Conservation (phyloP, 2,797 vertebrate genomes). For the Alectoris magna region DNA sequence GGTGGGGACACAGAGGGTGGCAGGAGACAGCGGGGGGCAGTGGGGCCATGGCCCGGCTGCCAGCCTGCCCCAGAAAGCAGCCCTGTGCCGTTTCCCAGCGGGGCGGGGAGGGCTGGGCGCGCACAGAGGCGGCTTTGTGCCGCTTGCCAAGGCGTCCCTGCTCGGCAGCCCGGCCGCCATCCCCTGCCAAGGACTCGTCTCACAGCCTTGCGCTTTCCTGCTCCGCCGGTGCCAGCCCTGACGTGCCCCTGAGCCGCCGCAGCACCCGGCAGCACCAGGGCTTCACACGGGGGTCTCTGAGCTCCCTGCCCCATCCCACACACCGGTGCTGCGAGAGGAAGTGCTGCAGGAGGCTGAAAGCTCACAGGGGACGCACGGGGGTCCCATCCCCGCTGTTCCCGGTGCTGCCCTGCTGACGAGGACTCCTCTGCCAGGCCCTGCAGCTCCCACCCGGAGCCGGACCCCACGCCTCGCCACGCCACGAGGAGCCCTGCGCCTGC, state of each 20-base stretch:
- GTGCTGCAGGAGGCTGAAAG: not conserved
- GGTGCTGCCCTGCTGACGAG: not conserved
- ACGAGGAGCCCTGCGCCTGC: not conserved
- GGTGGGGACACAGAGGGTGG: not conserved
- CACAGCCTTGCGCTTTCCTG: slow-evolving; percentile 57
- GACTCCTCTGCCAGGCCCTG: not conserved
- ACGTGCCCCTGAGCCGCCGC: slow-evolving; percentile 10
- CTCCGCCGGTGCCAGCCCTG: slow-evolving; percentile 57
- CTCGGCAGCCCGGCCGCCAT: slow-evolving; percentile 60
- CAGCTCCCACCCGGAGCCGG: not conserved
- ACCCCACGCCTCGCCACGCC: not conserved
- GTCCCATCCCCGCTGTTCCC: not conserved
- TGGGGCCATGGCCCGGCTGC: not conserved
- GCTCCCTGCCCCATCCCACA: not conserved
- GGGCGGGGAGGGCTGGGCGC: slow-evolving; percentile 35
- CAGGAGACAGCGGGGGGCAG: not conserved
- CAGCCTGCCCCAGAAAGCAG: slow-evolving; percentile 71
- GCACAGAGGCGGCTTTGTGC: slow-evolving; percentile 81
- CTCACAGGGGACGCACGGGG: not conserved
- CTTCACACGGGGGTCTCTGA: not conserved
- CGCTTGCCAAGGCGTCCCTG: slow-evolving; percentile 75
- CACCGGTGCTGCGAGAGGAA: not conserved
- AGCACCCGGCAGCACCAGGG: not conserved
- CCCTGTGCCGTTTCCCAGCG: slow-evolving; percentile 62
- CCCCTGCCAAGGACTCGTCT: slow-evolving; percentile 69